Percentiles rank a stretch among this genome's conserved stretches.
phyloP scores from a whole-genome alignment of 2,113 vertebrate genomes.

The Baryphthengus martii region DNA sequence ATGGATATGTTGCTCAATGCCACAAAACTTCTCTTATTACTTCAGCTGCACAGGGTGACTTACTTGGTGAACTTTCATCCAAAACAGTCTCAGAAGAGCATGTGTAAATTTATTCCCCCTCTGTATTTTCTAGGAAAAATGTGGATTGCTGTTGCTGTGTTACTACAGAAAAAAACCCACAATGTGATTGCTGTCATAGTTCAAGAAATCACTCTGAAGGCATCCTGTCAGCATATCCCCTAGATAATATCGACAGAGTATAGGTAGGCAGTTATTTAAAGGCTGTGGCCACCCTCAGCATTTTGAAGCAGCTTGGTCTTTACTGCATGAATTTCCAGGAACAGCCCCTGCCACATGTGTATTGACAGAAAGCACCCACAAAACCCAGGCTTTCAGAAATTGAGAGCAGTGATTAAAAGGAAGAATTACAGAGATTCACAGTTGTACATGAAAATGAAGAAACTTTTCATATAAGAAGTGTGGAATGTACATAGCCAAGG shows the following conservation, averaged over 20 bases:
- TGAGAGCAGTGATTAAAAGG: not conserved
- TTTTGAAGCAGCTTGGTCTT: not conserved
- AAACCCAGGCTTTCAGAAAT: not conserved
- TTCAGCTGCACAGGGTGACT: not conserved
- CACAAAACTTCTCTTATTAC: not conserved
- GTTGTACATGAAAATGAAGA: not conserved
- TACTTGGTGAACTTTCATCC: conserved; percentile 10
- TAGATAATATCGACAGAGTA: not conserved
- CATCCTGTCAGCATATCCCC: not conserved
- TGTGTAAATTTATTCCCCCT: not conserved
- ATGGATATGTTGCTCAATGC: conserved; percentile 5
- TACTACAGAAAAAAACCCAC: not conserved
- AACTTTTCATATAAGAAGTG: not conserved
- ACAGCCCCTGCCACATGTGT: not conserved
- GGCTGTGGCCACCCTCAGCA: not conserved
- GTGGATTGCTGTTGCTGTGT: not conserved
- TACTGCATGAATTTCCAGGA: not conserved
- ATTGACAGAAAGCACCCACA: not conserved
- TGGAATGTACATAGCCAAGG: not conserved
- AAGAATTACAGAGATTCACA: not conserved
- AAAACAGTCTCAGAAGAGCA: not conserved
- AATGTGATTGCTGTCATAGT: not conserved
- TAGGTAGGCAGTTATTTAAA: not conserved
- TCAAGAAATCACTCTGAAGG: not conserved
- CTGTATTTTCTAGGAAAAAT: not conserved